A percentile compares a stretch with the other conserved stretches of the same genome.
Conservation (phyloP, 1,140 invertebrate genomes). For the Hirudo medicinalis region DNA sequence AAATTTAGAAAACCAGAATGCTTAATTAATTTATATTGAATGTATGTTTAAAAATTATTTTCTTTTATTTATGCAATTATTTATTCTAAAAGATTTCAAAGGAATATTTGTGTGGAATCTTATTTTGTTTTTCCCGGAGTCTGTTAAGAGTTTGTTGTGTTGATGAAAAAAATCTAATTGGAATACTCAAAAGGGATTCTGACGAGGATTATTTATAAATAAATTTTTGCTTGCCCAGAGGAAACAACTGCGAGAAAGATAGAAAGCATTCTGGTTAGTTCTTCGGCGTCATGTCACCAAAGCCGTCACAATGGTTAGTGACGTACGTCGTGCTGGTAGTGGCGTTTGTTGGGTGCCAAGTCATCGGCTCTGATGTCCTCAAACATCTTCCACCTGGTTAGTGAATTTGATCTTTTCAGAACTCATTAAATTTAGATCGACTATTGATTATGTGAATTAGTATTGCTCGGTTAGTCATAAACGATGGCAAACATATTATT, state of each 20-base stretch:
- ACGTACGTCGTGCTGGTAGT: conserved; percentile 6
- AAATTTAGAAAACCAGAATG: background rate
- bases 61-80: conserved; percentile 3
- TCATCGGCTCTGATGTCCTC: background rate
- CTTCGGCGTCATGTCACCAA: conserved; percentile 5
- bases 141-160: background rate
- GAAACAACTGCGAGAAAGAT: conserved; percentile 4
- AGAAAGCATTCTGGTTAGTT: conserved; percentile 13
- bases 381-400: background rate
- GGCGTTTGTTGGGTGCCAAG: background rate
- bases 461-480: background rate
- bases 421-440: background rate
- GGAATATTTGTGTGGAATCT: background rate
- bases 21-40: conserved; percentile 11
- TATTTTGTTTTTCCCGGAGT: background rate
- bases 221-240: background rate
- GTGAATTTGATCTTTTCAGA: background rate
- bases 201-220: background rate
- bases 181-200: background rate
- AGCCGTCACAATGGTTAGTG: conserved; percentile 3
- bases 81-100: conserved; percentile 10
- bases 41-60: conserved; percentile 1
- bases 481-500: background rate
- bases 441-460: background rate
- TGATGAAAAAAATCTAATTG: background rate